These are phyloP conservation scores for Ommatoiulus sabulosus DNA, from an alignment of 2,888 invertebrate species.

Conservation along the genomic window DNA sequence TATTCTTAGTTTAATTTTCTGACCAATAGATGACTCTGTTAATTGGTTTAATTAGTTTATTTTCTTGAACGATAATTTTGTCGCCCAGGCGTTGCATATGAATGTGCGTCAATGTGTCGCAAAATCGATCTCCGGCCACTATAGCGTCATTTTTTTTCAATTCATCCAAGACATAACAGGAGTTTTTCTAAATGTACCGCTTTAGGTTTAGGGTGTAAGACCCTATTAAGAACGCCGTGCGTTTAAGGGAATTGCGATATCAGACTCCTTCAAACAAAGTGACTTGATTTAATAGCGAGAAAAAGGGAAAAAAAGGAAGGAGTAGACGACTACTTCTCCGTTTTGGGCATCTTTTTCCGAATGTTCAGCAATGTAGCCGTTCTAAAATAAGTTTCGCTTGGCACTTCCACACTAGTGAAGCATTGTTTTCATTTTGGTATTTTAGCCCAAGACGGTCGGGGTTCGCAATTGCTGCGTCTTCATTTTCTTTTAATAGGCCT, in stretches of 20 bases:
- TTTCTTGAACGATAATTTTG: no score
- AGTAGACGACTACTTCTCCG: not conserved
- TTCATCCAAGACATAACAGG: no score
- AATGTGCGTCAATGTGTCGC: no score
- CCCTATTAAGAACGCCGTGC: not conserved
- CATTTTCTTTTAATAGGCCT: slow-evolving; percentile 40
- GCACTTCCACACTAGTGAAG: not conserved
- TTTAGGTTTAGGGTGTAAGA: not conserved
- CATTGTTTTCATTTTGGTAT: not conserved
- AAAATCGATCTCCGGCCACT: no score
- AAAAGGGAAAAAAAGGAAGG: not conserved
- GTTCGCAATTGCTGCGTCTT: not conserved
- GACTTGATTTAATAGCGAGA: not conserved
- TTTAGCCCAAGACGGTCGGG: not conserved
- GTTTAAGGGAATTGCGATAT: not conserved
- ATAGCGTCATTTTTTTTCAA: no score
- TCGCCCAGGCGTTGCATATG: no score
- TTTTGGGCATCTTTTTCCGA: slow-evolving; percentile 37
- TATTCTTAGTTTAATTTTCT: no score
- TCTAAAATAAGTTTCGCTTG: slow-evolving; percentile 13
- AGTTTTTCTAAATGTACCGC: not conserved
- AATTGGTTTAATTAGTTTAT: no score
- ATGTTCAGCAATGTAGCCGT: not conserved
- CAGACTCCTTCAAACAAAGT: not conserved
- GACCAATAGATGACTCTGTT: no score